Conservation (phyloP, 2,888 invertebrate genomes). For the Latrodectus elegans region DNA sequence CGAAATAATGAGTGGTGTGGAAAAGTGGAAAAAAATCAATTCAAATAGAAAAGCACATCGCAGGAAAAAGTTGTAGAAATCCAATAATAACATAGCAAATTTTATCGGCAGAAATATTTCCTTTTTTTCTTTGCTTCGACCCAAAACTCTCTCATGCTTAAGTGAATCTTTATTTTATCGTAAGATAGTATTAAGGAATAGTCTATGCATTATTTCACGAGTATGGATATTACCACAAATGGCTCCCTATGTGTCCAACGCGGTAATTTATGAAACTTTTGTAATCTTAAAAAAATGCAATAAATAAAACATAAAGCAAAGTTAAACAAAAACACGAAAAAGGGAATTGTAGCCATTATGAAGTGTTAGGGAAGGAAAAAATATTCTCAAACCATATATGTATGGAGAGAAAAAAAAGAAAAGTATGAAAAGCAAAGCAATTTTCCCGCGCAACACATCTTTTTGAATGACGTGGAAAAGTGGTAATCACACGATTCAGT, state of each 20-base stretch:
- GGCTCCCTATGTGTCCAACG: slow-evolving; percentile 27
- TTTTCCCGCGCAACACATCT: slow-evolving; percentile 44
- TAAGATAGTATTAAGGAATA: slow-evolving; percentile 38
- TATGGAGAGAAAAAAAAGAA: slow-evolving; percentile 1
- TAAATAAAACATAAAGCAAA: slow-evolving; percentile 26
- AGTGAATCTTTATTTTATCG: slow-evolving; percentile 59
- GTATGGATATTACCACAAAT: slow-evolving; percentile 60
- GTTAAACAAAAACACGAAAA: slow-evolving; percentile 11
- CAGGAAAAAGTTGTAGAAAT: slow-evolving; percentile 12
- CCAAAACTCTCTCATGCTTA: slow-evolving; percentile 27
- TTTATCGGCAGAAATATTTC: slow-evolving; percentile 46
- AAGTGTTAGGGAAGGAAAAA: background rate
- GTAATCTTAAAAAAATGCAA: background rate
- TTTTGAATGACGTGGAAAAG: slow-evolving; percentile 58
- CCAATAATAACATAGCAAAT: slow-evolving; percentile 52
- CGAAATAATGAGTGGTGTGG: slow-evolving; percentile 16
- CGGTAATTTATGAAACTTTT: slow-evolving; percentile 47
- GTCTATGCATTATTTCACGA: slow-evolving; percentile 22
- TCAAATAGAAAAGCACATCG: slow-evolving; percentile 23
- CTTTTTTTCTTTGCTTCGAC: slow-evolving; percentile 17
- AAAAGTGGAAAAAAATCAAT: background rate
- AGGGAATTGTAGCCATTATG: slow-evolving; percentile 6
- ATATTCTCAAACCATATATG: slow-evolving; percentile 4
- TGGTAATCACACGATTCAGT: slow-evolving; percentile 59
- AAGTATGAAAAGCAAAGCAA: slow-evolving; percentile 47